Evolutionary conservation across 2,888 invertebrate genomes (phyloP), one percentile per base, ranked within the genome.

Genomic region (Agrilus biguttatus): DNA sequence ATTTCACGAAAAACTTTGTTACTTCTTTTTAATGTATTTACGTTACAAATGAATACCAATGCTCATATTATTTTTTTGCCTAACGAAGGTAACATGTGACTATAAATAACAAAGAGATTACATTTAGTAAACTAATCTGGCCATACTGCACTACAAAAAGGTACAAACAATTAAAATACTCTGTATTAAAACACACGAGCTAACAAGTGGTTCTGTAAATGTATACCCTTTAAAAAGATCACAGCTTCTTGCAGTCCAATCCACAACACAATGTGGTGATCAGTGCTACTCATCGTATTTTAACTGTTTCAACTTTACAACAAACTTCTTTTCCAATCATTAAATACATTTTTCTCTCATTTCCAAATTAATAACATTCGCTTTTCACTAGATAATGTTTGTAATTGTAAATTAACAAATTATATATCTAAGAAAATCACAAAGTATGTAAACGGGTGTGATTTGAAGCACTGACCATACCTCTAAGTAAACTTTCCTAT

Each of bases 191-290:
- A 37, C 21, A 45, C 43, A 38, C 43, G 43, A 28, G 28, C 28
- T 13, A 43, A 42, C 40, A 44, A 36, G 33, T 37, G 48, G 46
- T 45, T 47, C 45, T 47, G 47, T 38, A 36, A 37, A 42, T 43
- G 42, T 46, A 46, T 46, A 46, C 48, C 45, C 45, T 48, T 48
- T 46, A 43, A 34, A 39, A 55, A 55, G 58, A 60, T 60, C 60
- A 60, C 58, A 61, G 60, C 57, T 59, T 53, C 55, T 55, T 51
- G 55, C 56, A 58, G 57, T 58, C 55, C 56, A 56, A 54, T 56
- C 54, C 55, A 51, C 49, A 50, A 42, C 28, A 28, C 28, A 28
- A 28, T 28, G 28, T 28, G 28, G 28, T 28, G 28, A 28, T 28
- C 28, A 28, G 28, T 28, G 28, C 28, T 28, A 28, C 28, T 10